Percentiles rank a stretch among this genome's conserved stretches.
Evolutionary conservation across 2,797 vertebrate species (phyloP).

Genomic region (Mormyrops boulengeri): DNA sequence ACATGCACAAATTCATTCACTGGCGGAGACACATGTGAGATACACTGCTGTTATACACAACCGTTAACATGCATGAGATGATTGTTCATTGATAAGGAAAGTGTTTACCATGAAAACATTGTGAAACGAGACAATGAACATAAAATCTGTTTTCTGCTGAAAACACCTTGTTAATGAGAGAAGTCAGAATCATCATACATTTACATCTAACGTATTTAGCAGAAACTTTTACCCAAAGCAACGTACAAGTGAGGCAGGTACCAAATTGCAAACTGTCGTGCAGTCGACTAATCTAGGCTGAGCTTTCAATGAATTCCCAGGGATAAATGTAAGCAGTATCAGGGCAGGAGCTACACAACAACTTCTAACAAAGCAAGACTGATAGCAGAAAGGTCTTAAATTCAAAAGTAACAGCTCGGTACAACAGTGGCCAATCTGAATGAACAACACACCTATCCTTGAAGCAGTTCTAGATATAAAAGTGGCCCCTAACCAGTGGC

Average conservation of each 20-base stretch:
- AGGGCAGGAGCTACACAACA: not conserved
- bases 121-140: not conserved
- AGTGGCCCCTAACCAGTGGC: not conserved
- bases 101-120: not conserved
- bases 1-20: slow-evolving; percentile 1
- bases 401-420: not conserved
- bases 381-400: not conserved
- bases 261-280: not conserved
- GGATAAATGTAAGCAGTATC: not conserved
- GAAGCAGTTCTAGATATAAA: not conserved
- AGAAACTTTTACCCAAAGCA: not conserved
- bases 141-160: not conserved
- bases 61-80: not conserved
- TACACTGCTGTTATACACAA: not conserved
- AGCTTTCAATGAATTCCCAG: not conserved
- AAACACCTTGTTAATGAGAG: not conserved
- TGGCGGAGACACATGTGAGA: not conserved
- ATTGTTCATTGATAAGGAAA: slow-evolving; percentile 55
- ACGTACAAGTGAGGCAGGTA: not conserved
- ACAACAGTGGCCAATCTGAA: not conserved
- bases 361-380: not conserved
- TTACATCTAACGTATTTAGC: not conserved
- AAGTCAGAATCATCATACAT: not conserved
- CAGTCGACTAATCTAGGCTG: not conserved
- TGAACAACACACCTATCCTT: not conserved